phyloP scores from a whole-genome alignment of 2,888 invertebrate genomes.

The Tetheella fluctuosa region DNA sequence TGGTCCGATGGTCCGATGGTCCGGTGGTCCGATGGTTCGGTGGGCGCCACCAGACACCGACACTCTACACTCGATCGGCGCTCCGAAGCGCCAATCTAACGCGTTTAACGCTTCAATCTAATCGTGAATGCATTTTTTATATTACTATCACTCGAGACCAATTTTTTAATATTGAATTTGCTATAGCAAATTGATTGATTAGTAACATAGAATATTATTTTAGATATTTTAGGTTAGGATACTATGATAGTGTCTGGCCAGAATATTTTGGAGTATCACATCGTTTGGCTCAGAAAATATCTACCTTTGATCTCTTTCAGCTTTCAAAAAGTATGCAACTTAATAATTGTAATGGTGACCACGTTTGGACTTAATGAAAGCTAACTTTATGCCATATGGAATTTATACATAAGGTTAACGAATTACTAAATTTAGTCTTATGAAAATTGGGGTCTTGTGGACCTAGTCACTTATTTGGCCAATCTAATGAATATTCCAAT shows the following conservation, averaged over 20 bases:
- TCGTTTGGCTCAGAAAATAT: slow-evolving; percentile 84
- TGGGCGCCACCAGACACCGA: background rate
- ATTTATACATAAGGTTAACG: slow-evolving; percentile 84
- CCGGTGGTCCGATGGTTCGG: too few relatives aligned
- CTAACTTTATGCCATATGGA: slow-evolving; percentile 84
- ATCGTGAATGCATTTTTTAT: slow-evolving; percentile 76
- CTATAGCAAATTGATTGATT: slow-evolving; percentile 78
- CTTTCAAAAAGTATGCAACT: slow-evolving; percentile 83
- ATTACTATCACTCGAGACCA: slow-evolving; percentile 80
- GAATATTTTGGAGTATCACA: slow-evolving; percentile 84
- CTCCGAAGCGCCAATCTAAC: slow-evolving; percentile 24
- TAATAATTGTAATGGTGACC: slow-evolving; percentile 79
- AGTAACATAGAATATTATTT: slow-evolving; percentile 81
- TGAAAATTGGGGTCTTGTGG: slow-evolving; percentile 77
- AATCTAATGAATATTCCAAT: slow-evolving; percentile 83
- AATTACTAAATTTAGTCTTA: slow-evolving; percentile 84
- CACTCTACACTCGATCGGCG: slow-evolving; percentile 13
- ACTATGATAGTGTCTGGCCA: slow-evolving; percentile 84
- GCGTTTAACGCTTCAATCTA: slow-evolving; percentile 66
- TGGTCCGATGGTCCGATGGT: too few relatives aligned
- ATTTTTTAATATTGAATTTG: slow-evolving; percentile 79
- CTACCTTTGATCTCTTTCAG: slow-evolving; percentile 83
- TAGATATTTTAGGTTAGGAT: slow-evolving; percentile 84
- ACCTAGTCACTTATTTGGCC: slow-evolving; percentile 84
- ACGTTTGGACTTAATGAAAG: slow-evolving; percentile 82